These are phyloP conservation scores for Leptodactylus fuscus DNA, from an alignment of 2,113 vertebrate genomes.

Conservation along the genomic window DNA sequence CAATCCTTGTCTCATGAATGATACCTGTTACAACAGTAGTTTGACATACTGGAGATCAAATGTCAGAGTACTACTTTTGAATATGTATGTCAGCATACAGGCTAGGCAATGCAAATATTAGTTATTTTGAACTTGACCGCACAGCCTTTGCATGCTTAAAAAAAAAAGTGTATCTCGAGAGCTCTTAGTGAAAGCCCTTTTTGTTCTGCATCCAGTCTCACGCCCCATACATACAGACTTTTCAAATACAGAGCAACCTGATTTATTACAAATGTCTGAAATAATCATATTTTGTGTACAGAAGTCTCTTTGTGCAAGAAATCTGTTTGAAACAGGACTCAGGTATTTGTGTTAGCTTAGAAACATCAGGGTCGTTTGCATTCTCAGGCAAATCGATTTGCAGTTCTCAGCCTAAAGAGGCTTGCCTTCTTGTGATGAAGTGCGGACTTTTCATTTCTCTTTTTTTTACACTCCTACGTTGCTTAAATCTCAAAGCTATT, in stretches of 20 bases:
- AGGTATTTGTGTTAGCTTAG: constrained; percentile 21
- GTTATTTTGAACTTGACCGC: constrained; percentile 69
- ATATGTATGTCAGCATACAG: constrained; percentile 62
- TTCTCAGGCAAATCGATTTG: constrained; percentile 45
- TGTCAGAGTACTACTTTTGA: constrained; percentile 55
- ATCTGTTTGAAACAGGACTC: constrained; percentile 43
- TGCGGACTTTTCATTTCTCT: constrained; percentile 44
- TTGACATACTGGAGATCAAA: constrained; percentile 11
- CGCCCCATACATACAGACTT: constrained; percentile 62
- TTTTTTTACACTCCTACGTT: constrained; percentile 56
- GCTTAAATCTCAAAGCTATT: constrained; percentile 41
- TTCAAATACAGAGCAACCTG: constrained; percentile 65
- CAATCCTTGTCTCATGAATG: not conserved
- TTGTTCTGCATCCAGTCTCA: constrained; percentile 64
- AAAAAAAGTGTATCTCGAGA: constrained; percentile 61
- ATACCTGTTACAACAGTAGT: not conserved
- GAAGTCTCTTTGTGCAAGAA: constrained; percentile 64
- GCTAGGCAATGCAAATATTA: constrained; percentile 67
- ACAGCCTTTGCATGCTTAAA: constrained; percentile 61
- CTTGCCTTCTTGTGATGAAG: constrained; percentile 50
- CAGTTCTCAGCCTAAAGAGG: constrained; percentile 61
- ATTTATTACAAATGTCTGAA: constrained; percentile 71
- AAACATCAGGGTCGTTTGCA: constrained; percentile 33
- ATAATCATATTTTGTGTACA: constrained; percentile 69
- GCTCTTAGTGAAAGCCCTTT: constrained; percentile 63